These are phyloP conservation scores for Myrmecobius fasciatus DNA, from an alignment of 2,113 vertebrate genomes.

Conservation along the genomic window DNA sequence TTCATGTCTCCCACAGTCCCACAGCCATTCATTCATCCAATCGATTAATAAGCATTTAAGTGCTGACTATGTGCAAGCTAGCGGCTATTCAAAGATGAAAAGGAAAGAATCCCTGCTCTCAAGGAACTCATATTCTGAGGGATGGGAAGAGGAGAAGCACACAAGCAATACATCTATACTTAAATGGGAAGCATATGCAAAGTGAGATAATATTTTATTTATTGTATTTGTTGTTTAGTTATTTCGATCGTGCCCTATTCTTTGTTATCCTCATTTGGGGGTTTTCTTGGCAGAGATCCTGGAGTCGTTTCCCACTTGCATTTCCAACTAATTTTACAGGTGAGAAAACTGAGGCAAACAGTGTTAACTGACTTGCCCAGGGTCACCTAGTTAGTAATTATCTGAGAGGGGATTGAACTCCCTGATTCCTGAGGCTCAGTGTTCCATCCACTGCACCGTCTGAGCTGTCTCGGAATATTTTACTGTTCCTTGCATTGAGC, in stretches of 20 bases:
- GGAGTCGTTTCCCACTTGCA: too few species aligned
- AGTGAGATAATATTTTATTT: not conserved
- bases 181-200: not conserved
- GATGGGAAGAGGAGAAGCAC: not conserved
- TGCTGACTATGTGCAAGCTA: not conserved
- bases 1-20: not conserved
- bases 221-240: too few species aligned
- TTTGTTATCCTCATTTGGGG: too few species aligned
- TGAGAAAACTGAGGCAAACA: not conserved
- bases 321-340: not conserved
- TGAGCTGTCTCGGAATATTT: not conserved
- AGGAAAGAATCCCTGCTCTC: not conserved
- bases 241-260: too few species aligned
- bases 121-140: not conserved
- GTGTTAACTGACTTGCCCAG: not conserved
- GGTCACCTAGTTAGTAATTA: not conserved
- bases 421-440: not conserved
- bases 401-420: not conserved
- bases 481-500: not conserved
- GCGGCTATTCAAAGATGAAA: not conserved
- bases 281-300: too few species aligned
- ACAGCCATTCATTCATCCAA: not conserved
- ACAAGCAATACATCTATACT: not conserved
- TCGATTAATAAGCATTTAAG: too few species aligned
- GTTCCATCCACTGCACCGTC: not conserved